Conservation (phyloP, 2,113 vertebrate species). For the Myodes glareolus region DNA sequence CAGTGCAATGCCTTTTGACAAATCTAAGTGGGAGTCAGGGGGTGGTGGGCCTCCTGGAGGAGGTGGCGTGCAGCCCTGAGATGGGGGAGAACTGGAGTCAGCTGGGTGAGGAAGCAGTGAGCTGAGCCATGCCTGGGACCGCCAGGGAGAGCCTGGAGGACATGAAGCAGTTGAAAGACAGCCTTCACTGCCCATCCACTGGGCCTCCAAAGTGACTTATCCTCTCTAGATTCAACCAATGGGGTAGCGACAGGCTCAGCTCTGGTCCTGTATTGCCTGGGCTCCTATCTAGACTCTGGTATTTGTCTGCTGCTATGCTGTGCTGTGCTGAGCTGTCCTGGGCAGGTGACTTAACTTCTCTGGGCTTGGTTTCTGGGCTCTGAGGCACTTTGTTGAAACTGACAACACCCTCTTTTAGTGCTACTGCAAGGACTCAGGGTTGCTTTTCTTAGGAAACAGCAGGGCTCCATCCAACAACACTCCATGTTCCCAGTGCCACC, state of each 20-base stretch:
- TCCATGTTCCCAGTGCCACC: neutral
- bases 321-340: neutral
- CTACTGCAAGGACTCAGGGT: neutral
- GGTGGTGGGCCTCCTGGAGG: neutral
- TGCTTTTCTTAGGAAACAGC: neutral
- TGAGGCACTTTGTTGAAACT: neutral
- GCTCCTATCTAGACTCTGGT: neutral
- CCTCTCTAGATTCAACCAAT: neutral
- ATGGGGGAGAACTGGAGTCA: fast-evolving
- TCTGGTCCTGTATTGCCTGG: neutral
- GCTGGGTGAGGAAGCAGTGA: neutral
- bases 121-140: too few relatives aligned
- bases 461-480: neutral
- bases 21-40: neutral
- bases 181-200: neutral
- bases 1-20: neutral
- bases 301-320: neutral
- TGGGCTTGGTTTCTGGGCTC: neutral
- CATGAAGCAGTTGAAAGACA: fast-evolving
- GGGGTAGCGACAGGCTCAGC: neutral
- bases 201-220: fast-evolving
- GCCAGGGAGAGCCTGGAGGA: fast-evolving
- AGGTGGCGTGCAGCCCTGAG: neutral
- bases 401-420: neutral
- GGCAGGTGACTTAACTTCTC: neutral